Evolutionary conservation across 2,888 invertebrate genomes (phyloP), one percentile per base, ranked within the genome.

Genomic region (Cheilosia grossa): DNA sequence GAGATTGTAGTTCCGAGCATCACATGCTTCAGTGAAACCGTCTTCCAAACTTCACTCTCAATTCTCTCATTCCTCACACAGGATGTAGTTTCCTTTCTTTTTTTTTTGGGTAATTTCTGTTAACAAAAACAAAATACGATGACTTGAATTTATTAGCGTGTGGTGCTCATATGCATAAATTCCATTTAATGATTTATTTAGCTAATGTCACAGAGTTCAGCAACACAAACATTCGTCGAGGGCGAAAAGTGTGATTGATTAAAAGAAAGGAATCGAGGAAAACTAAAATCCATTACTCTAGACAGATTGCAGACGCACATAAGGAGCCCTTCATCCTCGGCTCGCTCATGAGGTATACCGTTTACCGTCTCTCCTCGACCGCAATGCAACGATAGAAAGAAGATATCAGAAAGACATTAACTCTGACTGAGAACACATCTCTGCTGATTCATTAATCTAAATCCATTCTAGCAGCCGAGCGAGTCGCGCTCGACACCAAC

Each of bases 401-500:
- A 85, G 85, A 85, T 85, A 85, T 85, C 85, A 85, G 85, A 85
- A 85, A 85, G 85, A 63, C 85, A 85, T 85, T 85, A 85, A 85
- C 85, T 85, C 81, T 85, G 61, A 85, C 85, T 85, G 81, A 73
- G 85, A 81, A 72, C 81, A 77, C 64, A 85, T 72, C 75, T 81
- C 53, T 53, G 75, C 72, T 85, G 85, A 85, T 81, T 85, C 85
- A 85, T 85, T 85, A 85, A 85, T 85, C 81, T 85, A 85, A 85
- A 85, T 85, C 85, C 75, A 85, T 80, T 75, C 75, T 72, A 85
- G 81, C 70, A 72, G 75, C 61, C 42, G 61, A 85, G 49, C 49
- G 75, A 49, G 66, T 61, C 53, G 61, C 67, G 58, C 54, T 53
- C 56, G 51, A 79, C 74, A 79, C 72, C 67, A 81, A 53, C 69